phyloP scores from a whole-genome alignment of 1,140 invertebrate species.

The Drosophila novamexicana region DNA sequence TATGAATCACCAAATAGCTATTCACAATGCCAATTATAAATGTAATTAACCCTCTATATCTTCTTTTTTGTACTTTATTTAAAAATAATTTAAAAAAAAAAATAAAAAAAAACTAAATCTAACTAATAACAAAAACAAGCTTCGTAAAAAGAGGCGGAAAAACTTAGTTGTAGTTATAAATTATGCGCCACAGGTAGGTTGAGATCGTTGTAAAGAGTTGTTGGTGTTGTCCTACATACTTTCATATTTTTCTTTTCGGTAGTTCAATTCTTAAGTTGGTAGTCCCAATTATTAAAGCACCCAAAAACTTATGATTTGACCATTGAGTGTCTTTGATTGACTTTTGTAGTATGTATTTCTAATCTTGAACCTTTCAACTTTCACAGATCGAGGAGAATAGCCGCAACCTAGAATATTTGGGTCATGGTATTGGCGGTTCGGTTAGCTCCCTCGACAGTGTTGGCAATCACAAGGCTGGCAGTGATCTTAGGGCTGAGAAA shows the following conservation, averaged over 20 bases:
- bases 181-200: constrained; percentile 84
- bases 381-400: constrained; percentile 97
- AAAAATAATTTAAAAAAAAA: constrained; percentile 45
- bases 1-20: constrained; percentile 61
- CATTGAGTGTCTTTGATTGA: constrained; percentile 18
- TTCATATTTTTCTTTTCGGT: constrained; percentile 6
- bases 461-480: constrained; percentile 85
- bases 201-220: constrained; percentile 37
- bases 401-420: constrained; percentile 93
- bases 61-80: constrained; percentile 75
- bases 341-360: not conserved
- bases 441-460: constrained; percentile 92
- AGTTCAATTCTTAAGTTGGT: constrained; percentile 41
- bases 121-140: constrained; percentile 65
- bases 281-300: constrained; percentile 36
- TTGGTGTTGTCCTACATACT: constrained; percentile 31
- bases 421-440: constrained; percentile 91
- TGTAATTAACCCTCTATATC: constrained; percentile 70
- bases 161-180: constrained; percentile 84
- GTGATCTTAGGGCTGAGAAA: constrained; percentile 89
- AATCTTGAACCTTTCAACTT: constrained; percentile 14
- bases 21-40: constrained; percentile 55
- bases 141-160: constrained; percentile 84
- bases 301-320: constrained; percentile 38
- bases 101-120: not conserved